Percentiles rank a stretch among this genome's conserved stretches.
Conservation (phyloP, 2,888 invertebrate species). For the Acleris emargana region DNA sequence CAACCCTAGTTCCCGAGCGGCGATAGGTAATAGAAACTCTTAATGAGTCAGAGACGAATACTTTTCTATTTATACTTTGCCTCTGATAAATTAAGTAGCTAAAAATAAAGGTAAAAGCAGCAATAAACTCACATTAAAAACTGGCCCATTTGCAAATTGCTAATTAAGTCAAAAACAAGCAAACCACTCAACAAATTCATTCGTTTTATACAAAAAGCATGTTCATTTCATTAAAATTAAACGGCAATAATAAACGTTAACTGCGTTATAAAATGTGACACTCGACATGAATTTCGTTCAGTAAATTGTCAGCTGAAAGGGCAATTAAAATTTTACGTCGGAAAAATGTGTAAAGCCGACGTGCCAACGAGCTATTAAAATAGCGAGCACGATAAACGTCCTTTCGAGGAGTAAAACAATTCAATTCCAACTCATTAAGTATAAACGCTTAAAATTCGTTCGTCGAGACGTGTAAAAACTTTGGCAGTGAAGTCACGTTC, state of each 20-base stretch:
- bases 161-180: slow-evolving; percentile 1
- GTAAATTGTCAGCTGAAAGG: slow-evolving; percentile 28
- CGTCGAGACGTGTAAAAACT: slow-evolving; percentile 51
- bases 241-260: slow-evolving; percentile 28
- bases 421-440: slow-evolving; percentile 30
- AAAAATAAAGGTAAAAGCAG: no score
- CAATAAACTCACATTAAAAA: no score
- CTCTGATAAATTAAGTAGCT: no score
- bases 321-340: slow-evolving; percentile 20
- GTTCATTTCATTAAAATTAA: slow-evolving; percentile 12
- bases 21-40: no score
- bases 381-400: slow-evolving; percentile 24
- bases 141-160: no score
- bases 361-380: slow-evolving; percentile 23
- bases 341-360: slow-evolving; percentile 31
- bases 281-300: slow-evolving; percentile 25
- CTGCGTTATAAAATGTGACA: slow-evolving; percentile 22
- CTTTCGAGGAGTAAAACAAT: slow-evolving; percentile 29
- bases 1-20: no score
- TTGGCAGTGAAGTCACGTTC: slow-evolving; percentile 40
- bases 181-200: slow-evolving; percentile 16
- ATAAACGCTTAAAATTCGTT: slow-evolving; percentile 56
- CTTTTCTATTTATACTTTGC: no score
- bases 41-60: no score
- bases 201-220: slow-evolving; percentile 9